A percentile compares a stretch with the other conserved stretches of the same genome.
These are phyloP conservation scores for Eremobia ochroleuca DNA, from an alignment of 2,888 invertebrate species.

Conservation along the genomic window DNA sequence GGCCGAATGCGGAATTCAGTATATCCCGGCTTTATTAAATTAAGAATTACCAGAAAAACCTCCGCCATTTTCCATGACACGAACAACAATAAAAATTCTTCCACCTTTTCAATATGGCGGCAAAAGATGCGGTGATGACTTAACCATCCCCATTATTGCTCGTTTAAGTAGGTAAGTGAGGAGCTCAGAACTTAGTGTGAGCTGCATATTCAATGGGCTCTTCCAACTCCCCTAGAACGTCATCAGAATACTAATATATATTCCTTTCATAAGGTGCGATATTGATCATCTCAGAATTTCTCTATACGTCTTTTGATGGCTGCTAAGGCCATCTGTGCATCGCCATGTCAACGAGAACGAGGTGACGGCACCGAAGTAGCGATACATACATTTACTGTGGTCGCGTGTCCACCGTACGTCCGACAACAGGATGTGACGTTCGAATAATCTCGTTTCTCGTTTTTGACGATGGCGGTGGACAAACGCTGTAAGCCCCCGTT, in stretches of 20 bases:
- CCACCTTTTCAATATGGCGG: constrained; percentile 45
- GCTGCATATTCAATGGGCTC: constrained; percentile 65
- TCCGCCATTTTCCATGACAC: constrained; percentile 11
- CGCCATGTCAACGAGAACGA: background rate
- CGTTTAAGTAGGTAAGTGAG: constrained; percentile 46
- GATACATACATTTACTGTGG: background rate
- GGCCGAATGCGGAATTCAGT: background rate
- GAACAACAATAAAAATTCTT: constrained; percentile 42
- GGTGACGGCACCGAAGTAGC: background rate
- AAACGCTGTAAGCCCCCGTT: background rate
- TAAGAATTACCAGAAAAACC: background rate
- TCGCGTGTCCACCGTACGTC: background rate
- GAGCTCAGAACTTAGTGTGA: constrained; percentile 65
- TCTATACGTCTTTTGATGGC: background rate
- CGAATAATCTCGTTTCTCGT: background rate
- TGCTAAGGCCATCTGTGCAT: background rate
- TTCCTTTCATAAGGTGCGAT: constrained; percentile 42
- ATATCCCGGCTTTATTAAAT: background rate
- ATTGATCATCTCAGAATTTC: constrained; percentile 37
- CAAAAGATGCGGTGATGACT: constrained; percentile 52
- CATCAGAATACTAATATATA: constrained; percentile 59
- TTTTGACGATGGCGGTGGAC: no score
- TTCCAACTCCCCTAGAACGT: constrained; percentile 35
- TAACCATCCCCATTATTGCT: constrained; percentile 62
- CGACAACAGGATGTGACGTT: background rate